Base-by-base conservation (phyloP, 2,888 invertebrate species). In the Empis stercorea region DNA sequence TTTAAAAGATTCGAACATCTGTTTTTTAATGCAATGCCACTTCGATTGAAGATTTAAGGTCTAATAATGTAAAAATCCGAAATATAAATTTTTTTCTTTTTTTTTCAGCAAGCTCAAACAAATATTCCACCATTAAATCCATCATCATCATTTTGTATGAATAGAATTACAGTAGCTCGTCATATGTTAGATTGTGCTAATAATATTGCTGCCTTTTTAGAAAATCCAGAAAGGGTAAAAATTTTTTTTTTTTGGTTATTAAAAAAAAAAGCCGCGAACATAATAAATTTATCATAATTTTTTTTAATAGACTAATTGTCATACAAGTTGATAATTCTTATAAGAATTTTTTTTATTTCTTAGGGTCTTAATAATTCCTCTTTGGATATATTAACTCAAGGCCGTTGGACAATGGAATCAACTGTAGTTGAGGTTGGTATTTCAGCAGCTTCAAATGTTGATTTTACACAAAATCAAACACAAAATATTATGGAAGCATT, bases 321-420 rank as follows among this genome's bases (percentile, higher is more conserved):
- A n/a, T n/a, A n/a, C n/a, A n/a, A n/a, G n/a, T n/a, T n/a, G n/a
- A n/a, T n/a, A 34, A 16, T 27, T 44, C 4, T 14, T 39, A 11
- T 40, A 30, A 39, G 13, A 30, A 16, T 20, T 32, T 14, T 40
- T 46, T 23, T 32, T 46, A 15, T 41, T 34, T 47, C 45, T 30
- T 51, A 65, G 55, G 70, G 70, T n/a, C 56, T 70, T 3, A 68
- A 70, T 49, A 70, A 68, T 52, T 59, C 65, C 27, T 61, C 68
- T 0, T 55, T 70, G 55, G 70, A 70, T 51, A 68, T 70, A 39
- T 55, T 70, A 51, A 63, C 68, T 32, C 69, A 68, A n/a, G 68
- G 68, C 1, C 66, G 67, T 43, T 70, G 68, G 63, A 70, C 70
- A 16, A 69, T 70, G 70, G 70, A 70, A 47, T 70, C 70, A 3